Evolutionary conservation across 2,113 vertebrate species (phyloP).

Genomic region (Chrysemys picta): DNA sequence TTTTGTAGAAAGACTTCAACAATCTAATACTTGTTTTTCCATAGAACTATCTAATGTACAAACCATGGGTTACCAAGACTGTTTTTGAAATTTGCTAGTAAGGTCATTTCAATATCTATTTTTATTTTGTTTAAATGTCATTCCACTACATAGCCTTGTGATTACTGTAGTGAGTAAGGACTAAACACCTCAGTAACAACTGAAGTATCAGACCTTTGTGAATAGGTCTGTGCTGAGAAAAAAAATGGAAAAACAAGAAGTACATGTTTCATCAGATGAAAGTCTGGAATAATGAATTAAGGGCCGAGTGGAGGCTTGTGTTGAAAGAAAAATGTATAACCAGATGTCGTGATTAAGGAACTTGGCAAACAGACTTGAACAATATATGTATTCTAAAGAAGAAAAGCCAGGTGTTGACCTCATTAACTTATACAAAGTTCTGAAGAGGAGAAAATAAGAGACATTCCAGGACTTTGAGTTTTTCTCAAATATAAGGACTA

Average conservation of each 20-base stretch:
- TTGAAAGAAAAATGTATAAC: background rate
- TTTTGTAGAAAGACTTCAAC: background rate
- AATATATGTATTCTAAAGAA: background rate
- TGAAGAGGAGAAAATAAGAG: background rate
- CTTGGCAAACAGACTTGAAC: background rate
- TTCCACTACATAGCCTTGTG: background rate
- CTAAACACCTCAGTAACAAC: background rate
- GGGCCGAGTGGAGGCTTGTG: background rate
- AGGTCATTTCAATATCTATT: background rate
- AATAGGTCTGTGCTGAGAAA: background rate
- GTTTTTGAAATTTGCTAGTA: background rate
- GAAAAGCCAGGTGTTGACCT: background rate
- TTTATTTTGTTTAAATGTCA: background rate
- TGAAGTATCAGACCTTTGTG: background rate
- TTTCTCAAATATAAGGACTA: background rate
- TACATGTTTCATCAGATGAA: background rate
- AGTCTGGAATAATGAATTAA: background rate
- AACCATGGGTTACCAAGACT: background rate
- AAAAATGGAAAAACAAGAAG: background rate
- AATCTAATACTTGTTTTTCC: rapidly evolving
- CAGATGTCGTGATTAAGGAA: background rate
- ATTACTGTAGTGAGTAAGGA: background rate
- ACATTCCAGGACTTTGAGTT: background rate
- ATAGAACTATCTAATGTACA: background rate
- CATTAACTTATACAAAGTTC: background rate